Conservation (phyloP, 2,113 vertebrate genomes). For the Petroica traversi region DNA sequence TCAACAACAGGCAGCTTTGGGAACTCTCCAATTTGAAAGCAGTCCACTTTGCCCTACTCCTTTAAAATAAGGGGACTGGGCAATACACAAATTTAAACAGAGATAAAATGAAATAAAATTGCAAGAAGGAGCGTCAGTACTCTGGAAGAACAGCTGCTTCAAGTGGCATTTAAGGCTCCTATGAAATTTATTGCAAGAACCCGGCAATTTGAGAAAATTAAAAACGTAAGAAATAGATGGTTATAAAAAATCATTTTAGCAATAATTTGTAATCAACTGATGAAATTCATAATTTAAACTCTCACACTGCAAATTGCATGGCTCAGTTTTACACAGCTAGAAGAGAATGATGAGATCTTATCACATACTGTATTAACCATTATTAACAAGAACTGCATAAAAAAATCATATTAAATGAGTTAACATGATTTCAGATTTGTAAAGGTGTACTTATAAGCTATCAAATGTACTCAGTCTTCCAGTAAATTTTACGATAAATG, state of each 20-base stretch:
- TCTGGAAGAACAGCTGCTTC: not conserved
- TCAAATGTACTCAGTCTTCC: not conserved
- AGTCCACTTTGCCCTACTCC: not conserved
- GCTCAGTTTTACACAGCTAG: not conserved
- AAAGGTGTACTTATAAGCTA: not conserved
- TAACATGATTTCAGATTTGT: not conserved
- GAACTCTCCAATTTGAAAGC: not conserved
- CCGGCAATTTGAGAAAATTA: conserved; percentile 27
- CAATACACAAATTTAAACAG: not conserved
- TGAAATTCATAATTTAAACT: not conserved
- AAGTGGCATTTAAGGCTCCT: conserved; percentile 5
- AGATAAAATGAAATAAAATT: not conserved
- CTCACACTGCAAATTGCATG: not conserved
- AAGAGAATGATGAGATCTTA: not conserved
- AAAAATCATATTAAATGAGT: not conserved
- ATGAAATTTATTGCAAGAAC: not conserved
- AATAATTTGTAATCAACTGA: conserved; percentile 31
- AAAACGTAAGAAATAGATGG: conserved; percentile 17
- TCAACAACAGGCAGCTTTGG: not conserved
- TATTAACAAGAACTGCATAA: not conserved
- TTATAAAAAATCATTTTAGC: conserved; percentile 22
- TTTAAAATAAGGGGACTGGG: not conserved
- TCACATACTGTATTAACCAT: not conserved
- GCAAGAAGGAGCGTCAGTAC: not conserved
- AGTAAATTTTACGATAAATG: not conserved